phyloP scores from a whole-genome alignment of 2,113 vertebrate genomes.

The Nycticryphes semicollaris region DNA sequence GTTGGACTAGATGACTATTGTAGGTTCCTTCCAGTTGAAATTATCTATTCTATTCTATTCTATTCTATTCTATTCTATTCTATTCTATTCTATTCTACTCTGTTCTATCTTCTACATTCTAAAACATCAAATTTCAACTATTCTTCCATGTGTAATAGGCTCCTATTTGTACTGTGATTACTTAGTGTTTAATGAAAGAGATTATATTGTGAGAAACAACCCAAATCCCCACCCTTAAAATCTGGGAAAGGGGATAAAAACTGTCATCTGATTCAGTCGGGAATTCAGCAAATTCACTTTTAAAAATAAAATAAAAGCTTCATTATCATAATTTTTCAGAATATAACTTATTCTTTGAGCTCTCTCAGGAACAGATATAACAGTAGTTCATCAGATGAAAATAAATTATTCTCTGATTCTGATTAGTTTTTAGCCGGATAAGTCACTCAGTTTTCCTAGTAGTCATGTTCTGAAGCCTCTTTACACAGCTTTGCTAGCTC shows the following conservation, averaged over 20 bases:
- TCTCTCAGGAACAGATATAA: not conserved
- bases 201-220: not conserved
- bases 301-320: not conserved
- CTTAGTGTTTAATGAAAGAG: not conserved
- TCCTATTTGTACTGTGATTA: not conserved
- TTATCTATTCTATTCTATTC: not conserved
- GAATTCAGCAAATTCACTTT: not conserved
- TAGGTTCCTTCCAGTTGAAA: not conserved
- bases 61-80: not conserved
- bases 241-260: not conserved
- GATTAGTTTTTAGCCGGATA: not conserved
- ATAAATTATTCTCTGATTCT: not conserved
- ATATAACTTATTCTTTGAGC: not conserved
- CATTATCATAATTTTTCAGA: not conserved
- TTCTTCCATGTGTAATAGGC: not conserved
- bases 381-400: not conserved
- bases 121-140: not conserved
- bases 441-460: not conserved
- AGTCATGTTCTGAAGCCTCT: not conserved
- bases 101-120: not conserved
- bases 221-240: not conserved
- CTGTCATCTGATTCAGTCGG: not conserved
- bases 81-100: not conserved
- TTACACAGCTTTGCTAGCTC: not conserved
- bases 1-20: not conserved